Conservation (phyloP, 2,888 invertebrate genomes). For the Tromatobia lineatoria region DNA sequence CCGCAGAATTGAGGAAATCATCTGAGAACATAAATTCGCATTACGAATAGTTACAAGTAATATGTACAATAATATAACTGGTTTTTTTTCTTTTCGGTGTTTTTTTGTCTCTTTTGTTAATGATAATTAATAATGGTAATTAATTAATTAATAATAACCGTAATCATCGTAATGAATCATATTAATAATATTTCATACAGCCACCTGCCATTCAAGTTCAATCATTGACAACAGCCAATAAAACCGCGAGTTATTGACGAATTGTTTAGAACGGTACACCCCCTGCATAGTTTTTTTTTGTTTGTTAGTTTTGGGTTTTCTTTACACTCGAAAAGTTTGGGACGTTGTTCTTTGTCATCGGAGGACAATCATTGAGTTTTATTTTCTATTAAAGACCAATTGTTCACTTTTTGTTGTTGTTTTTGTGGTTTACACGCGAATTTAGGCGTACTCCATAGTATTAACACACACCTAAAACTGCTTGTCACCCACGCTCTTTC, state of each 20-base stretch:
- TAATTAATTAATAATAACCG: slow-evolving; percentile 81
- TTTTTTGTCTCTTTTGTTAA: slow-evolving; percentile 70
- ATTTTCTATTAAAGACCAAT: slow-evolving; percentile 59
- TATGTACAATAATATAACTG: slow-evolving; percentile 86
- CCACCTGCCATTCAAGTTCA: slow-evolving; percentile 74
- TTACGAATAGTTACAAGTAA: slow-evolving; percentile 87
- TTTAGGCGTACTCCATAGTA: slow-evolving; percentile 70
- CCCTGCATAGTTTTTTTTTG: slow-evolving; percentile 60
- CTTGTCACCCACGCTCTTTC: slow-evolving; percentile 54
- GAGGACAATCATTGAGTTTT: slow-evolving; percentile 48
- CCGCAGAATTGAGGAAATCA: slow-evolving; percentile 86
- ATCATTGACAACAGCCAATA: slow-evolving; percentile 75
- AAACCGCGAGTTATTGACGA: slow-evolving; percentile 75
- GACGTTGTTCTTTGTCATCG: slow-evolving; percentile 57
- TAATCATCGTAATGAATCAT: slow-evolving; percentile 79
- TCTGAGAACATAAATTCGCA: slow-evolving; percentile 85
- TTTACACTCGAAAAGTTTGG: slow-evolving; percentile 58
- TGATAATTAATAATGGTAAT: slow-evolving; percentile 79
- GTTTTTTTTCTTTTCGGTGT: slow-evolving; percentile 73
- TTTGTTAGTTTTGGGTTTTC: slow-evolving; percentile 51
- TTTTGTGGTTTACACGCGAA: slow-evolving; percentile 62
- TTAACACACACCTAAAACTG: slow-evolving; percentile 70
- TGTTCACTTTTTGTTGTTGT: slow-evolving; percentile 66
- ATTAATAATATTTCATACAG: slow-evolving; percentile 79
- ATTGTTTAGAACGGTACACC: slow-evolving; percentile 73